Conservation (phyloP, 2,113 vertebrate species). For the Gasterosteus aculeatus region DNA sequence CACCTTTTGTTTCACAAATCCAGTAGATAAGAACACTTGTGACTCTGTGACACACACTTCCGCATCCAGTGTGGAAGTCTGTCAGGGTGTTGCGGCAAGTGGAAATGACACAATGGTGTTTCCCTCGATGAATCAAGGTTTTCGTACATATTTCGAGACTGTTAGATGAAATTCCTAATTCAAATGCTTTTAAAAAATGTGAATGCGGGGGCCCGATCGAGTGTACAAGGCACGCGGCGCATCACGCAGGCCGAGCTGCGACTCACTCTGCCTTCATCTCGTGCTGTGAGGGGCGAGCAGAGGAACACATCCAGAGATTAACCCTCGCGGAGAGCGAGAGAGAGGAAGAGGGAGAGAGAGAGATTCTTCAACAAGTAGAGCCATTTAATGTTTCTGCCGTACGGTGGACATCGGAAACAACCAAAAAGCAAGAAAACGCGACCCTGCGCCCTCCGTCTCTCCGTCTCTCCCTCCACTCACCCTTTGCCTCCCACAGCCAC, state of each 20-base stretch:
- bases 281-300: conserved; percentile 54
- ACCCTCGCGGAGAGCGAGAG: conserved; percentile 63
- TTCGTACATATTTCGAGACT: conserved; percentile 21
- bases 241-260: conserved; percentile 27
- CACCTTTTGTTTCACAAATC: conserved; percentile 1
- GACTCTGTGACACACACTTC: conserved; percentile 32
- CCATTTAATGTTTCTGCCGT: conserved; percentile 44
- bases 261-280: conserved; percentile 46
- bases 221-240: not conserved
- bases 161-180: conserved; percentile 48
- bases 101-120: conserved; percentile 47
- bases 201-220: not conserved
- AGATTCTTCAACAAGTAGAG: not conserved
- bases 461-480: no score
- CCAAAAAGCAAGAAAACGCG: not conserved
- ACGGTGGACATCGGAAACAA: conserved; percentile 38
- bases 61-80: conserved; percentile 36
- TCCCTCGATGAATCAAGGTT: conserved; percentile 33
- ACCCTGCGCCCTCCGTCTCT: conserved; percentile 8
- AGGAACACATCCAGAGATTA: conserved; percentile 79
- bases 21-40: not conserved
- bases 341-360: conserved; percentile 9
- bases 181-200: conserved; percentile 46
- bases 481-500: conserved; percentile 24
- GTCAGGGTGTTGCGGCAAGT: conserved; percentile 45